Conservation (phyloP, 1,140 invertebrate genomes). For the Bursaphelenchus mucronatus region DNA sequence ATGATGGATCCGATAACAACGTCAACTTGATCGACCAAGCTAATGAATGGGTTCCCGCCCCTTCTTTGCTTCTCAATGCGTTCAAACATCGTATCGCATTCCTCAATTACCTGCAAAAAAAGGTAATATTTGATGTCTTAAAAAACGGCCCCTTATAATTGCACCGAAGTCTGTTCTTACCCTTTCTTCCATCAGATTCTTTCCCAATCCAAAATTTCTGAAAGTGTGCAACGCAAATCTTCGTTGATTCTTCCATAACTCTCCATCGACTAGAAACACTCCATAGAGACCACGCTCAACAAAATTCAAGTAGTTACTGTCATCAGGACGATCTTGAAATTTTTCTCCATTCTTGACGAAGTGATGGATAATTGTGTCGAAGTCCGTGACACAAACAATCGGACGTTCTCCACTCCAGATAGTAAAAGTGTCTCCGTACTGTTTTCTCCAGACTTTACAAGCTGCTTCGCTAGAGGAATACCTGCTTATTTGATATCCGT, state of each 20-base stretch:
- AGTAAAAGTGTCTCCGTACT: too few relatives aligned
- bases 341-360: too few relatives aligned
- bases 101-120: constrained; percentile 12
- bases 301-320: too few relatives aligned
- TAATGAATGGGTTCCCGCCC: background rate
- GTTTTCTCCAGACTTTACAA: too few relatives aligned
- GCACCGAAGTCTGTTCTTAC: background rate
- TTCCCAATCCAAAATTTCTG: background rate
- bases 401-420: too few relatives aligned
- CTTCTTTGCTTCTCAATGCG: background rate
- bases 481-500: too few relatives aligned
- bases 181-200: constrained; percentile 11
- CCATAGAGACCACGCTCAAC: background rate
- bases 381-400: too few relatives aligned
- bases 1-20: background rate
- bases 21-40: background rate
- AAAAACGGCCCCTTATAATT: too few relatives aligned
- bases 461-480: too few relatives aligned
- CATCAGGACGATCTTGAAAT: too few relatives aligned
- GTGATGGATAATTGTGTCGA: too few relatives aligned
- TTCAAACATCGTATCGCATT: constrained; percentile 6
- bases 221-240: constrained; percentile 1
- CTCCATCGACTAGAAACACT: background rate
- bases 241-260: background rate
- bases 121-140: background rate